Percentiles rank a stretch among this genome's conserved stretches.
Conservation (phyloP, 2,113 vertebrate genomes). For the Scolopax mira region DNA sequence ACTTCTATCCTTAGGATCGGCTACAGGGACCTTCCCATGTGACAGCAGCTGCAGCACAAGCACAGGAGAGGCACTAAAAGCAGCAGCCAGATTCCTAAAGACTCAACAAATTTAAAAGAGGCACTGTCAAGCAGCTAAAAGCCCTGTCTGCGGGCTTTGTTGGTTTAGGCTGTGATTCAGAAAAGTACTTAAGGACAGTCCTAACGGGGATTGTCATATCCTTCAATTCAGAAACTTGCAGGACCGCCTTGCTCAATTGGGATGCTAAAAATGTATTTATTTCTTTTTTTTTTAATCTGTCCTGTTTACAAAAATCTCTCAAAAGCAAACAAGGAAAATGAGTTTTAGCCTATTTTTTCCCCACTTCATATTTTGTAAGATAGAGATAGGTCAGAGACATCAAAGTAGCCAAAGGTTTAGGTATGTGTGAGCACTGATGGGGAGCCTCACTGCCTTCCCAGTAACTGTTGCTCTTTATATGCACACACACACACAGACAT, state of each 20-base stretch:
- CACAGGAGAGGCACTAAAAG: not conserved
- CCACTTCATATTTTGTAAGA: not conserved
- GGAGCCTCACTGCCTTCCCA: not conserved
- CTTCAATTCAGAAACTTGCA: constrained; percentile 20
- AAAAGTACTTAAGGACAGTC: constrained; percentile 29
- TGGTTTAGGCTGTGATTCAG: constrained; percentile 37
- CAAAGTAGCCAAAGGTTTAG: not conserved
- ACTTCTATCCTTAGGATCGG: not conserved
- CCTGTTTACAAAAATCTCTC: not conserved
- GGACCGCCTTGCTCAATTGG: not conserved
- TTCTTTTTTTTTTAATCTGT: not conserved
- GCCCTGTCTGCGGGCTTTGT: not conserved
- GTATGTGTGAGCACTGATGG: not conserved
- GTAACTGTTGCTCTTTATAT: not conserved
- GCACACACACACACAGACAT: not conserved
- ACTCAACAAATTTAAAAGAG: constrained; percentile 2
- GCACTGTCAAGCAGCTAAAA: constrained; percentile 27
- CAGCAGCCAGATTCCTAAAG: constrained; percentile 34
- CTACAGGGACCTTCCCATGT: not conserved
- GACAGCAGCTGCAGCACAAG: not conserved
- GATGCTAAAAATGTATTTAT: not conserved
- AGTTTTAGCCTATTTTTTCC: not conserved
- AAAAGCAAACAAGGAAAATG: not conserved
- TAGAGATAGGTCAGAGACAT: not conserved
- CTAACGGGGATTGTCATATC: not conserved